Evolutionary conservation across 2,113 vertebrate species (phyloP).

Genomic region (Oreocharis arfaki): DNA sequence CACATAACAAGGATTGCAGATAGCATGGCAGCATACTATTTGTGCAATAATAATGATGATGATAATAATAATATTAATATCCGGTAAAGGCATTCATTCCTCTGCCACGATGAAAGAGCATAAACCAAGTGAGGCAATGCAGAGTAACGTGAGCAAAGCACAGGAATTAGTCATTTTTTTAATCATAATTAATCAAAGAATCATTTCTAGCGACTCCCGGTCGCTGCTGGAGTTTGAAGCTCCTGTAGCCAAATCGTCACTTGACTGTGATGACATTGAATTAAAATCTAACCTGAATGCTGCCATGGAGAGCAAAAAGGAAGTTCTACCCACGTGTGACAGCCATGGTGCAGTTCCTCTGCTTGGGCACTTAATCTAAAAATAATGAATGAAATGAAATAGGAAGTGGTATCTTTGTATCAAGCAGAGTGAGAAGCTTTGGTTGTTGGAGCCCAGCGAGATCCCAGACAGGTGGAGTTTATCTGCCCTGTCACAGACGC

Average conservation of each 20-base stretch:
- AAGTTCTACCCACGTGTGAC: not conserved
- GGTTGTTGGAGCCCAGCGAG: accelerated
- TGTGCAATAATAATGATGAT: not conserved
- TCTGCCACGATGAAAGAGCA: not conserved
- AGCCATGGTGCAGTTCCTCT: not conserved
- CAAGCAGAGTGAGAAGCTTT: not conserved
- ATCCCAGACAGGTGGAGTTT: not conserved
- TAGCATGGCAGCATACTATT: not conserved
- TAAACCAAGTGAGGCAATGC: too few relatives aligned
- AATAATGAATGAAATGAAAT: not conserved
- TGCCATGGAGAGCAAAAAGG: not conserved
- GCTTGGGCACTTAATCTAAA: not conserved
- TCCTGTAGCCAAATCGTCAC: not conserved
- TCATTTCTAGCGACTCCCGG: not conserved
- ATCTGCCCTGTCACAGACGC: not conserved
- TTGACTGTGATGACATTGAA: not conserved
- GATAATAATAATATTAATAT: not conserved
- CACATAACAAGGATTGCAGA: not conserved
- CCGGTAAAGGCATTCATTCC: not conserved
- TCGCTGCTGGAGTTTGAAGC: not conserved
- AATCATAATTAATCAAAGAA: not conserved
- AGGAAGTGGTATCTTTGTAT: not conserved
- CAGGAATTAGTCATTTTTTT: accelerated
- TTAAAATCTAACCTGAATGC: not conserved
- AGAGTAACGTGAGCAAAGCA: not conserved